Evolutionary conservation across 2,113 vertebrate species (phyloP).

Genomic region (Octodon degus): DNA sequence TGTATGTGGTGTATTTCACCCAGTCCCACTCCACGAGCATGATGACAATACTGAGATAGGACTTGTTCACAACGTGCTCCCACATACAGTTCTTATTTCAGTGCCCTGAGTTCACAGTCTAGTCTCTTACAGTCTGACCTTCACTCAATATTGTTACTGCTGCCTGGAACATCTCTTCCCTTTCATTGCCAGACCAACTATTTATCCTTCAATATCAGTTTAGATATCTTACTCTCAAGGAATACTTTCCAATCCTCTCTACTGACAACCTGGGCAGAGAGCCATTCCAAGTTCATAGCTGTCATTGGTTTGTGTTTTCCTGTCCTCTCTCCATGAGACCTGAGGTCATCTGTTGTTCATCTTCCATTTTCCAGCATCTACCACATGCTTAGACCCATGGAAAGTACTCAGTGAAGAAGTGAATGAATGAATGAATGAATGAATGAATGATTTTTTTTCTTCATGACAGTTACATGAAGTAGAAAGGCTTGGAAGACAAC

Average conservation of each 20-base stretch:
- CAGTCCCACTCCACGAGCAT: neutral
- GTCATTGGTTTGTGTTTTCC: neutral
- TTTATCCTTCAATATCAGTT: constrained; percentile 1
- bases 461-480: neutral
- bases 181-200: neutral
- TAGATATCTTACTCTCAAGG: constrained; percentile 14
- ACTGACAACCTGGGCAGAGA: neutral
- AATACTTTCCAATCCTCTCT: neutral
- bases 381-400: neutral
- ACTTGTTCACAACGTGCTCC: neutral
- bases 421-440: neutral
- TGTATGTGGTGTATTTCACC: neutral
- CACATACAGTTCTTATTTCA: neutral
- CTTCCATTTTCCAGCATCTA: neutral
- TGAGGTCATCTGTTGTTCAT: neutral
- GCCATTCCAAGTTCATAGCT: neutral
- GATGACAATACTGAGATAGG: neutral
- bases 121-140: constrained; percentile 23
- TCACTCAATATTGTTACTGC: neutral
- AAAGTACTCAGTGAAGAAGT: neutral
- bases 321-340: neutral
- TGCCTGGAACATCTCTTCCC: neutral
- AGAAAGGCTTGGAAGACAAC: neutral
- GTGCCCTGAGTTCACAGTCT: neutral
- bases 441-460: neutral